A percentile compares a stretch with the other conserved stretches of the same genome.
These are phyloP conservation scores for Anorthoa munda DNA, from an alignment of 2,888 invertebrate species.

Conservation along the genomic window DNA sequence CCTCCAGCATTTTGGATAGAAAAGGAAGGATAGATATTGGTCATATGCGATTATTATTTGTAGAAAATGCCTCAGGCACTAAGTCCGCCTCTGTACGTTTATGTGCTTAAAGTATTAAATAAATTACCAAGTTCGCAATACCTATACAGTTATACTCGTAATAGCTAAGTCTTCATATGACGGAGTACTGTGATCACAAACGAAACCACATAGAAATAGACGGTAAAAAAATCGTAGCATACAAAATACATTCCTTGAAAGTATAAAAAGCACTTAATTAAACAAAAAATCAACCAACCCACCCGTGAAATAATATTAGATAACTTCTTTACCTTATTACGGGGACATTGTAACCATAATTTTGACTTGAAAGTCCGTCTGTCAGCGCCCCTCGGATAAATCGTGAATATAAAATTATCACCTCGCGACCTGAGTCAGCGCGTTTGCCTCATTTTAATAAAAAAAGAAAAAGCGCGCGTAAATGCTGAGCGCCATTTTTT, in stretches of 20 bases:
- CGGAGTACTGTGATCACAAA: no score
- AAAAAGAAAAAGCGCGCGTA: constrained; percentile 77
- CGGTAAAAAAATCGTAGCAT: neutral
- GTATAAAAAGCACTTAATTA: constrained; percentile 35
- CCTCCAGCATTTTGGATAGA: no score
- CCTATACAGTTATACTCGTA: neutral
- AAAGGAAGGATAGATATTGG: no score
- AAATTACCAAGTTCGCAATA: no score
- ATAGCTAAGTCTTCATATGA: neutral
- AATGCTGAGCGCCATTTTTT: constrained; percentile 72
- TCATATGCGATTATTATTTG: no score
- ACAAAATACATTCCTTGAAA: neutral
- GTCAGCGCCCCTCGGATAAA: constrained; percentile 71
- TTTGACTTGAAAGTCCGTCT: constrained; percentile 63
- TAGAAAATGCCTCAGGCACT: no score
- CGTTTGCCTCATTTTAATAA: constrained; percentile 88
- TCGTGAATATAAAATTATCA: constrained; percentile 88
- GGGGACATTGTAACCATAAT: constrained; percentile 66
- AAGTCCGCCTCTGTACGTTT: no score
- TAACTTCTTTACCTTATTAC: constrained; percentile 57
- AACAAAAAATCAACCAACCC: constrained; percentile 44
- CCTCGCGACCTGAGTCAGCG: constrained; percentile 81
- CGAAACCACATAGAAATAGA: no score
- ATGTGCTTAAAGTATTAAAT: no score
- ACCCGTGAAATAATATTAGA: constrained; percentile 61